Evolutionary conservation across 2,888 invertebrate genomes (phyloP).

Genomic region (Synergus umbraculus): DNA sequence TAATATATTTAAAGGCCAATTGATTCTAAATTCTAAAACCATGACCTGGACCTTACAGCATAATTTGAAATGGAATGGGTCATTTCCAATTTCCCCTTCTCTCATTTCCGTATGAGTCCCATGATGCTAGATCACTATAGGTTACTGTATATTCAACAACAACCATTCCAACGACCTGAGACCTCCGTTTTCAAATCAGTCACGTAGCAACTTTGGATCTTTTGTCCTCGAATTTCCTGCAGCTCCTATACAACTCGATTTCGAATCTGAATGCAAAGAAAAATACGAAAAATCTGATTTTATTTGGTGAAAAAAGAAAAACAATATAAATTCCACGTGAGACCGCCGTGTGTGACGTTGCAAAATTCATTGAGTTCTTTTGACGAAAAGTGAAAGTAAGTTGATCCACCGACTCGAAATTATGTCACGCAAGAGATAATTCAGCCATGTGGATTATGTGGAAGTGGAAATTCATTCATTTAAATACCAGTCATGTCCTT

Average conservation of each 20-base stretch:
- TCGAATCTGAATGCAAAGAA: background rate
- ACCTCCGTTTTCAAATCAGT: too few relatives aligned
- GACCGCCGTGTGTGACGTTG: background rate
- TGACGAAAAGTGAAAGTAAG: slow-evolving; percentile 15
- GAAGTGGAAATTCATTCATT: background rate
- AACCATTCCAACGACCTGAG: too few relatives aligned
- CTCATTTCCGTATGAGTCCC: too few relatives aligned
- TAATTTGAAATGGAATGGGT: too few relatives aligned
- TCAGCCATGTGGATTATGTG: background rate
- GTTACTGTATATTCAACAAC: too few relatives aligned
- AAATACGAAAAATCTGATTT: background rate
- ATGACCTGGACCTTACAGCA: too few relatives aligned
- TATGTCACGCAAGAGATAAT: slow-evolving; percentile 15
- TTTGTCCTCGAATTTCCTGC: background rate
- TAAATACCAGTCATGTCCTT: background rate
- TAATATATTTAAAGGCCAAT: too few relatives aligned
- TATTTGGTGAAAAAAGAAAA: background rate
- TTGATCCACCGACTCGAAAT: background rate
- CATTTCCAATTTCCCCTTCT: too few relatives aligned
- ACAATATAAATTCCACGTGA: background rate
- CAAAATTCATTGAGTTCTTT: background rate
- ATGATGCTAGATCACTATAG: too few relatives aligned
- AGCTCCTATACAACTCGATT: too few relatives aligned
- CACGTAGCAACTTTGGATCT: too few relatives aligned
- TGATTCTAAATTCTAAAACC: too few relatives aligned